Conservation (phyloP, 2,888 invertebrate species). For the Plebejus argus region DNA sequence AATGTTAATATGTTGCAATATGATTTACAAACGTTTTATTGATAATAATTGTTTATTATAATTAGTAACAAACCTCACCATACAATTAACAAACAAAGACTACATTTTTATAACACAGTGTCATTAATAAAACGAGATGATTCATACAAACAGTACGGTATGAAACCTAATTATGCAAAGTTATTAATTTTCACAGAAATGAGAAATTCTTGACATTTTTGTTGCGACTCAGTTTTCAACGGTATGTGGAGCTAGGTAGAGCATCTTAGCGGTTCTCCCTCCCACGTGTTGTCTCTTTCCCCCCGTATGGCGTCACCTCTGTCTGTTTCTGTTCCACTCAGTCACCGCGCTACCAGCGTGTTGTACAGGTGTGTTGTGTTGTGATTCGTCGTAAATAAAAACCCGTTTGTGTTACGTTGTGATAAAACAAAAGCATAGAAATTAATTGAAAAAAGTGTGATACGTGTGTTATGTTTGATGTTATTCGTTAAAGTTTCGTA, state of each 20-base stretch:
- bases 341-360: conserved; percentile 69
- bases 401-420: conserved; percentile 52
- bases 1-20: no score
- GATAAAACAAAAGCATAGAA: conserved; percentile 33
- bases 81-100: not conserved
- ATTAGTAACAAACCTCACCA: no score
- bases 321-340: conserved; percentile 62
- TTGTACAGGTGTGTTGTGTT: conserved; percentile 61
- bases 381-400: conserved; percentile 62
- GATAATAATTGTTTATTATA: no score
- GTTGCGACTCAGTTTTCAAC: conserved; percentile 24
- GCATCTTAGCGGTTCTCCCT: conserved; percentile 71
- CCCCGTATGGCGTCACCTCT: conserved; percentile 64
- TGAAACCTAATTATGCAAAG: conserved; percentile 41
- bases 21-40: no score
- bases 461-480: conserved; percentile 46
- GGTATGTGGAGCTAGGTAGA: conserved; percentile 57
- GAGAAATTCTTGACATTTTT: conserved; percentile 25
- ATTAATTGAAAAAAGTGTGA: conserved; percentile 36
- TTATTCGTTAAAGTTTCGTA: conserved; percentile 58
- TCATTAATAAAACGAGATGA: not conserved
- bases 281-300: conserved; percentile 69
- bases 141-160: conserved; percentile 16
- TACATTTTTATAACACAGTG: not conserved
- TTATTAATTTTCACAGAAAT: conserved; percentile 15